A percentile compares a stretch with the other conserved stretches of the same genome.
Conservation (phyloP, 2,888 invertebrate species). For the Ophion slaviceki region DNA sequence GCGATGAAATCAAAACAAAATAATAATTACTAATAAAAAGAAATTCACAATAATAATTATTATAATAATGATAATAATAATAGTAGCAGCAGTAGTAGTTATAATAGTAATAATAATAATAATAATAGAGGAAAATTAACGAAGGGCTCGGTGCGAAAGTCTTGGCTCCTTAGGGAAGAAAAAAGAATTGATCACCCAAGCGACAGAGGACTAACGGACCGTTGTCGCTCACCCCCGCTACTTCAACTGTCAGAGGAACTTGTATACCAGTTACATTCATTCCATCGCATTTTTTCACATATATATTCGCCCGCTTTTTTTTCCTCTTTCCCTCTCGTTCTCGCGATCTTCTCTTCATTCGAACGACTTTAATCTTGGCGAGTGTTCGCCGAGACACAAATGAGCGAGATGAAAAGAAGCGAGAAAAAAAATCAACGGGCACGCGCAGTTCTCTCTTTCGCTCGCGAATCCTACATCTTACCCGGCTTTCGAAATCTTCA, state of each 20-base stretch:
- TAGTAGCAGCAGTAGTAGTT: conserved; percentile 42
- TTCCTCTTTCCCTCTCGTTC: conserved; percentile 26
- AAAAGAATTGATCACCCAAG: conserved; percentile 56
- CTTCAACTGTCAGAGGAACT: conserved; percentile 87
- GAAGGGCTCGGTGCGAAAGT: conserved; percentile 62
- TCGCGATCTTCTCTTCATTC: conserved; percentile 38
- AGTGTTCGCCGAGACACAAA: conserved; percentile 22
- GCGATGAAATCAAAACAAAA: conserved; percentile 60
- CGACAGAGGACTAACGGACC: conserved; percentile 76
- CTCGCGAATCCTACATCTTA: conserved; percentile 56
- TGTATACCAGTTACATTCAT: conserved; percentile 87
- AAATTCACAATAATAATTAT: conserved; percentile 57
- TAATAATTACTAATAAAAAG: conserved; percentile 60
- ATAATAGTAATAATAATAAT: conserved; percentile 56
- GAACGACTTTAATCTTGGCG: conserved; percentile 25
- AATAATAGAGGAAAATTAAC: conserved; percentile 62
- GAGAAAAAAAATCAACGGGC: conserved; percentile 28
- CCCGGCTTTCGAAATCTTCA: conserved; percentile 46
- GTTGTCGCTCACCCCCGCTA: conserved; percentile 76
- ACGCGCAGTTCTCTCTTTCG: conserved; percentile 47
- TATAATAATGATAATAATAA: conserved; percentile 57
- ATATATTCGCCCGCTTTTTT: conserved; percentile 62
- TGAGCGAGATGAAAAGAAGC: conserved; percentile 39
- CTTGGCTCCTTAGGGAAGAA: conserved; percentile 39
- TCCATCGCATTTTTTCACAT: conserved; percentile 68